Evolutionary conservation across 2,113 vertebrate species (phyloP).

Genomic region (Poeciliopsis occidentalis): DNA sequence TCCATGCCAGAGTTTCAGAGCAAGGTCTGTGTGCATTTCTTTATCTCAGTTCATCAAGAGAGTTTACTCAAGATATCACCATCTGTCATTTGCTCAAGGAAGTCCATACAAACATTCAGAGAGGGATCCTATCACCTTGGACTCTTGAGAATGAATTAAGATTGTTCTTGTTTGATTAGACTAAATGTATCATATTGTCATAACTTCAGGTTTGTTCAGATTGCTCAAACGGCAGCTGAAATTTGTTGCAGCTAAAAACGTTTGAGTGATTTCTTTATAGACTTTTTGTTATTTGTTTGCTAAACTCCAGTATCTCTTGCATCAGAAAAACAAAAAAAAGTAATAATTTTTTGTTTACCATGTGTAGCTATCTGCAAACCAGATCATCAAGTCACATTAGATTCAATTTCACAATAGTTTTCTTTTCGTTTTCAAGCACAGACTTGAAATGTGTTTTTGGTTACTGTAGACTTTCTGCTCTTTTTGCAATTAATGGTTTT

Average conservation of each 20-base stretch:
- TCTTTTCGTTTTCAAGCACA: no score
- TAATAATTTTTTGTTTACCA: not conserved
- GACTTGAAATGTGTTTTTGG: no score
- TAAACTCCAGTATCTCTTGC: not conserved
- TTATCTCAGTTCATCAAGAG: constrained; percentile 23
- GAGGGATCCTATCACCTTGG: constrained; percentile 29
- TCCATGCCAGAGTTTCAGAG: not conserved
- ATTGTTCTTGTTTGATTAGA: constrained; percentile 51
- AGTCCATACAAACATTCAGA: constrained; percentile 34
- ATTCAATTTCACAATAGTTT: no score
- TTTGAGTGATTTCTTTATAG: not conserved
- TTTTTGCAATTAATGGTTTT: no score
- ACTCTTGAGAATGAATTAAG: constrained; percentile 50
- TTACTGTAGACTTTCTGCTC: no score
- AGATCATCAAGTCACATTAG: no score
- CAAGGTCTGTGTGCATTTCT: constrained; percentile 33
- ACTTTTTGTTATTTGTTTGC: not conserved
- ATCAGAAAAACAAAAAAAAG: not conserved
- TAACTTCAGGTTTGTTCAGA: constrained; percentile 30
- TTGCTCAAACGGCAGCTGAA: constrained; percentile 23
- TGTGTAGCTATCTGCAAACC: not conserved
- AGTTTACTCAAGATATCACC: constrained; percentile 67
- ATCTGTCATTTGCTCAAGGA: constrained; percentile 41
- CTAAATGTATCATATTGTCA: constrained; percentile 53
- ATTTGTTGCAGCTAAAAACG: constrained; percentile 1